Conservation (phyloP, 2,113 vertebrate genomes). For the Tretioscincus oriximinensis region DNA sequence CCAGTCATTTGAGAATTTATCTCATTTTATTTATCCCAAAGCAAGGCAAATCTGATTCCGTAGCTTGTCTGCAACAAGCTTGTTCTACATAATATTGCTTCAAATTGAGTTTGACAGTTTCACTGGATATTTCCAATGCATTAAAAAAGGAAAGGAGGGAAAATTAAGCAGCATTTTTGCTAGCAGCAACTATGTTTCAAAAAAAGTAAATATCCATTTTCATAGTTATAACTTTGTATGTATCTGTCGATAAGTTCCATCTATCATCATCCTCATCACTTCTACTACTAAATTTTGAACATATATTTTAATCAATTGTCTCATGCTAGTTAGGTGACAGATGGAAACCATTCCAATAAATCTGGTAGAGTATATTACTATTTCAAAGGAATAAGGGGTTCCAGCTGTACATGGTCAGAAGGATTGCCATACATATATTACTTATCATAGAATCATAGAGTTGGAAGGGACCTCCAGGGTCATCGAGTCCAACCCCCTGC, state of each 20-base stretch:
- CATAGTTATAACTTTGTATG: neutral
- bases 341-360: too few relatives aligned
- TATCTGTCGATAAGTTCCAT: neutral
- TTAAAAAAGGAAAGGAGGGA: too few relatives aligned
- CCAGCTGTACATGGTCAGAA: too few relatives aligned
- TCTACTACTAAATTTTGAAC: too few relatives aligned
- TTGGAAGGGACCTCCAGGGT: too few relatives aligned
- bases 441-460: too few relatives aligned
- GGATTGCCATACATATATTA: too few relatives aligned
- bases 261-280: neutral
- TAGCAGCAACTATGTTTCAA: neutral
- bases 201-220: slow-evolving; percentile 23
- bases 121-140: neutral
- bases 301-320: too few relatives aligned
- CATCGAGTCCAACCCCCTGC: too few relatives aligned
- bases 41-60: neutral
- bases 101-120: neutral
- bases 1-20: neutral
- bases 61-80: neutral
- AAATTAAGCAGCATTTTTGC: neutral
- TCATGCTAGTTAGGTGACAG: too few relatives aligned
- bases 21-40: neutral
- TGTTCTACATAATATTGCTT: neutral
- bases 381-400: too few relatives aligned
- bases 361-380: too few relatives aligned